Percentiles rank a stretch among this genome's conserved stretches.
phyloP scores from a whole-genome alignment of 2,888 invertebrate genomes.

The Acronicta psi region DNA sequence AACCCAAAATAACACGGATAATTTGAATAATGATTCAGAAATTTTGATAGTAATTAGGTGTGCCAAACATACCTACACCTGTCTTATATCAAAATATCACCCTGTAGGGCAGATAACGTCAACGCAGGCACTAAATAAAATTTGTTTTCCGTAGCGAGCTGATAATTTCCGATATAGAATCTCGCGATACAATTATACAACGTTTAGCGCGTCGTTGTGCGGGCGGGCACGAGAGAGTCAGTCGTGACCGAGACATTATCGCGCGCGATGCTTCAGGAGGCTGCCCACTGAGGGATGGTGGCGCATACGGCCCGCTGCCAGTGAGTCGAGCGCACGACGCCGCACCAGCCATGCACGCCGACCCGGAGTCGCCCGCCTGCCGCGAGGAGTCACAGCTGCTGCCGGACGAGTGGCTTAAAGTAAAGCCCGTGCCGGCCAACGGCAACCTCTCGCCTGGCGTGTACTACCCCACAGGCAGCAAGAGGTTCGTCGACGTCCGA shows the following conservation, averaged over 20 bases:
- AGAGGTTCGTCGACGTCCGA: conserved; percentile 84
- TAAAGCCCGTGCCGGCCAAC: conserved; percentile 79
- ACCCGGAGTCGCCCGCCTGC: conserved; percentile 85
- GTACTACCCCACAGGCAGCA: conserved; percentile 85
- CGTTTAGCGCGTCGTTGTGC: conserved; percentile 82
- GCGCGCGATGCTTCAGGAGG: conserved; percentile 86
- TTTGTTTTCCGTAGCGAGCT: conserved; percentile 83
- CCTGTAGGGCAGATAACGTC: conserved; percentile 74
- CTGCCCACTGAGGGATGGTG: conserved; percentile 77
- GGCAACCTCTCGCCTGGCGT: conserved; percentile 86
- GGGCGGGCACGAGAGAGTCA: conserved; percentile 75
- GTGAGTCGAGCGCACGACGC: conserved; percentile 79
- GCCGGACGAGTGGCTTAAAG: conserved; percentile 86
- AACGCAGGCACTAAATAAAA: conserved; percentile 79
- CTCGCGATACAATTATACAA: conserved; percentile 86
- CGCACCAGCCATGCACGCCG: conserved; percentile 79
- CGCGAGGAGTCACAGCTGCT: conserved; percentile 86
- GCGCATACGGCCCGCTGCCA: conserved; percentile 74
- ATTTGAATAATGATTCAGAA: conserved; percentile 3
- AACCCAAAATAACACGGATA: conserved; percentile 1
- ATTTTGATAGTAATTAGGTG: conserved; percentile 1
- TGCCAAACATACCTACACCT: conserved; percentile 5
- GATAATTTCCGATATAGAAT: conserved; percentile 87
- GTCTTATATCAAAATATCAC: conserved; percentile 56
- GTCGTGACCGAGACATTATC: conserved; percentile 88